Evolutionary conservation across 2,888 invertebrate genomes (phyloP).

Genomic region (Chelonus formosanus): DNA sequence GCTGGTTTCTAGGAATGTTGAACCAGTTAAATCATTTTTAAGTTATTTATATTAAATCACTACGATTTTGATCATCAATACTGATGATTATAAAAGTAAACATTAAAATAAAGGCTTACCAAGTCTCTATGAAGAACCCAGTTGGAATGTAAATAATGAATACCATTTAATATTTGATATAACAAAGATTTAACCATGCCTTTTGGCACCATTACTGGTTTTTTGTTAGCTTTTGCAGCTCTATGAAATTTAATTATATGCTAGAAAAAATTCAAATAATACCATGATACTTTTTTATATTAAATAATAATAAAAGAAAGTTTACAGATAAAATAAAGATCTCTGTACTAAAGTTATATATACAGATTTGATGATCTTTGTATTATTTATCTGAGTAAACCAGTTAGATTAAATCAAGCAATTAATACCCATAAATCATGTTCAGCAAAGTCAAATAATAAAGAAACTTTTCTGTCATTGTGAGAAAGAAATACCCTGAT

Average conservation of each 20-base stretch:
- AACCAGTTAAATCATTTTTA: slow-evolving; percentile 12
- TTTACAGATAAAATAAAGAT: no score
- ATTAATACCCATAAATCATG: slow-evolving; percentile 91
- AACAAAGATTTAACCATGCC: slow-evolving; percentile 98
- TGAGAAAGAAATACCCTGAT: slow-evolving; percentile 97
- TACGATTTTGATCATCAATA: neutral
- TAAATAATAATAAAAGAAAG: neutral
- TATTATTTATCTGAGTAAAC: no score
- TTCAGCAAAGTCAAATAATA: slow-evolving; percentile 98
- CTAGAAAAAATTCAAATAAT: slow-evolving; percentile 60
- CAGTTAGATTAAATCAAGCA: no score
- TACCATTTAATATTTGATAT: slow-evolving; percentile 98
- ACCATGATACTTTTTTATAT: slow-evolving; percentile 25
- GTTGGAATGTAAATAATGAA: slow-evolving; percentile 98
- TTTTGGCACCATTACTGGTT: slow-evolving; percentile 93
- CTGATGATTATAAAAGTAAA: neutral
- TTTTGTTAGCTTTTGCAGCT: slow-evolving; percentile 96
- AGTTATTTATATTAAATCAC: neutral
- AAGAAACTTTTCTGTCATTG: slow-evolving; percentile 95
- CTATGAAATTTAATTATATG: slow-evolving; percentile 99
- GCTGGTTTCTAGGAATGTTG: slow-evolving; percentile 84
- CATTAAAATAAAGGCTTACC: slow-evolving; percentile 66
- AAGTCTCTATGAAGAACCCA: slow-evolving; percentile 98
- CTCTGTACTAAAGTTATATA: no score
- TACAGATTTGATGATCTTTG: no score